Evolutionary conservation across 2,888 invertebrate species (phyloP).

Genomic region (Schizaphis graminum): DNA sequence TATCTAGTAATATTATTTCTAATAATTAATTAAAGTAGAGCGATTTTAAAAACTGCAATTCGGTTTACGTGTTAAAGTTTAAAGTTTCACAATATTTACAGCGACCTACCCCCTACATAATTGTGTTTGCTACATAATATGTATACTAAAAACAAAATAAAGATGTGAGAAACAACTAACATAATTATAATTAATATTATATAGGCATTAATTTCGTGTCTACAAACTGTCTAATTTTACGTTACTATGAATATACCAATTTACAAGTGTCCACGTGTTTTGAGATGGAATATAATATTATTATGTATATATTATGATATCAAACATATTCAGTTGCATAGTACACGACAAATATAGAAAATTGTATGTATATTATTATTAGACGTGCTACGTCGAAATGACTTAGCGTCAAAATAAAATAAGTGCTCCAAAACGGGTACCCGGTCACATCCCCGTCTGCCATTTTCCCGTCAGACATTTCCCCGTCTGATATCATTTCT

Average conservation of each 20-base stretch:
- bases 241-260: not conserved
- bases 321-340: not conserved
- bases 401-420: not conserved
- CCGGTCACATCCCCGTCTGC: no score
- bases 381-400: not conserved
- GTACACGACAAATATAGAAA: not conserved
- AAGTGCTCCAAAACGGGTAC: not conserved
- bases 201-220: not conserved
- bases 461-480: no score
- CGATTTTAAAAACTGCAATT: not conserved
- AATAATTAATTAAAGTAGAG: not conserved
- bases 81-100: not conserved
- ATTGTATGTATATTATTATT: not conserved
- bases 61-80: not conserved
- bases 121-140: not conserved
- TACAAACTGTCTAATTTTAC: not conserved
- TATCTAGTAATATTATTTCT: not conserved
- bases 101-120: not conserved
- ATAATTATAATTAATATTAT: not conserved
- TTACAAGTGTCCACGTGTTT: not conserved
- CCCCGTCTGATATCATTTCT: no score
- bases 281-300: not conserved
- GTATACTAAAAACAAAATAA: not conserved
- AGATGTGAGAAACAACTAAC: not conserved
- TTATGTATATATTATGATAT: not conserved